Percentiles rank a stretch among this genome's conserved stretches.
Conservation (phyloP, 2,888 invertebrate genomes). For the Synanthedon formicaeformis region DNA sequence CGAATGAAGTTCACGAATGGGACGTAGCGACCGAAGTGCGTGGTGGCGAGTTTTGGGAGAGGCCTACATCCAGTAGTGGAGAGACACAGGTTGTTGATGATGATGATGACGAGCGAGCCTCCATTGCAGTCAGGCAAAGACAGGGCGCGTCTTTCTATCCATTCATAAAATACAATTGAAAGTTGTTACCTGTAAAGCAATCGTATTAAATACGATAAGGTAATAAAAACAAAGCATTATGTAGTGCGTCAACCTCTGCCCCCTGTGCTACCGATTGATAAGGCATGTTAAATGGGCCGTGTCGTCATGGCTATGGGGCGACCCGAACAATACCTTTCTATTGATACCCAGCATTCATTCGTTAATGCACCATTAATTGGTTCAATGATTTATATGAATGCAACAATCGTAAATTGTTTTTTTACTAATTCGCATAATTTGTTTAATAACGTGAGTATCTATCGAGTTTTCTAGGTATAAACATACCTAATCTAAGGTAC, state of each 20-base stretch:
- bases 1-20: no score
- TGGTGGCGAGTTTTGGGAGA: no score
- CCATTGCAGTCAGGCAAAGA: no score
- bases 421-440: background rate
- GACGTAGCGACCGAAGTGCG: no score
- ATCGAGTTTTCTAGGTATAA: no score
- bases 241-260: constrained; percentile 47
- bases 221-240: constrained; percentile 20
- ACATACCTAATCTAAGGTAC: no score
- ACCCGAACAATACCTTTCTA: constrained; percentile 20
- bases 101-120: no score
- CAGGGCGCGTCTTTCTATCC: no score
- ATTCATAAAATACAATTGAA: no score
- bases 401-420: background rate
- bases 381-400: constrained; percentile 35
- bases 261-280: constrained; percentile 46
- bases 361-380: constrained; percentile 61
- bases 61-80: no score
- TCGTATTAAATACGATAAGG: constrained; percentile 3
- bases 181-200: background rate
- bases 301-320: constrained; percentile 2
- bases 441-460: background rate
- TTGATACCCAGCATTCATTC: constrained; percentile 57
- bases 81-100: no score
- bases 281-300: constrained; percentile 44